phyloP scores from a whole-genome alignment of 2,888 invertebrate genomes.

The Cabera pusaria region DNA sequence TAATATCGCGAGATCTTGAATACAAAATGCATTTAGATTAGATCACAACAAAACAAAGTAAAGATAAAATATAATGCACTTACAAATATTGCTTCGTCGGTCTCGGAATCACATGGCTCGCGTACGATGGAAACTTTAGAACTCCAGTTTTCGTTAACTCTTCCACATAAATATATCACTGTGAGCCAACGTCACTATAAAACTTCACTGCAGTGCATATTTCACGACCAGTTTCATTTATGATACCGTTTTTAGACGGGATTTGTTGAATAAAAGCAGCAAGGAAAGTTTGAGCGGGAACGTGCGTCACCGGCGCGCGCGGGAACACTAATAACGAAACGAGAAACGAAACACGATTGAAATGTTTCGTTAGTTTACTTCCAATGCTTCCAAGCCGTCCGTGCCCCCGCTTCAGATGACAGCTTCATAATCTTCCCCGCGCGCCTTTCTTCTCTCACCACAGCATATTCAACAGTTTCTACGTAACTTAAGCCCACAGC shows the following conservation, averaged over 20 bases:
- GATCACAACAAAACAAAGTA: conserved; percentile 10
- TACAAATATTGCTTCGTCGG: conserved; percentile 66
- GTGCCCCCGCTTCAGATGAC: conserved; percentile 56
- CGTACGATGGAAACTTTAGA: conserved; percentile 65
- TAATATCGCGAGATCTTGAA: no score
- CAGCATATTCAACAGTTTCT: conserved; percentile 5
- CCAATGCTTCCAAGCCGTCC: conserved; percentile 4
- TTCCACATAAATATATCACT: conserved; percentile 61
- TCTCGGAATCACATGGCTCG: conserved; percentile 75
- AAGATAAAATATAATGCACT: conserved; percentile 47
- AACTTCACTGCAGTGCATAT: conserved; percentile 49
- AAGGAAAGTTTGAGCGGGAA: conserved; percentile 22
- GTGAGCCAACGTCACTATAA: conserved; percentile 48
- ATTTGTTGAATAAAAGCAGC: conserved; percentile 42
- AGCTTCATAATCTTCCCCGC: conserved; percentile 64
- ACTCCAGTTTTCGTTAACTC: conserved; percentile 65
- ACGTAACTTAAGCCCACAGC: neutral
- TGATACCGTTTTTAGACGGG: conserved; percentile 28
- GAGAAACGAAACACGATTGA: no score
- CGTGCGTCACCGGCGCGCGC: conserved; percentile 56
- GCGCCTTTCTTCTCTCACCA: conserved; percentile 39
- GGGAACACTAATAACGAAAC: conserved; percentile 41
- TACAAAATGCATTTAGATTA: conserved; percentile 12
- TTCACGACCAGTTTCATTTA: conserved; percentile 37
- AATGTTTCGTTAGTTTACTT: conserved; percentile 16